A percentile compares a stretch with the other conserved stretches of the same genome.
These are phyloP conservation scores for Cantharis rufa DNA, from an alignment of 2,888 invertebrate genomes.

Conservation along the genomic window DNA sequence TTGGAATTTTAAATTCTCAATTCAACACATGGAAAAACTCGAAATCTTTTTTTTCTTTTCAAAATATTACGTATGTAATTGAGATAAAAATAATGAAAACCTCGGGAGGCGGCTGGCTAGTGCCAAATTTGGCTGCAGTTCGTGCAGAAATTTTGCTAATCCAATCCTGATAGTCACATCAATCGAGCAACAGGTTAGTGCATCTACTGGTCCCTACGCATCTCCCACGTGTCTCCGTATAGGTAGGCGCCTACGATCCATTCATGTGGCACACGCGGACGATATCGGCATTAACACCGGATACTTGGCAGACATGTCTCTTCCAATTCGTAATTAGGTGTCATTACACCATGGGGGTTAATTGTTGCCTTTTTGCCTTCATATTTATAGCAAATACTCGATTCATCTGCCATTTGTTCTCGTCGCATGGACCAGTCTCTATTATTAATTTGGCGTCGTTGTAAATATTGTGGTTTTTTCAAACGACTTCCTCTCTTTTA, in stretches of 20 bases:
- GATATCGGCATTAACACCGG: conserved; percentile 26
- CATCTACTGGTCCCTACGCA: conserved; percentile 31
- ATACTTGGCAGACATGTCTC: conserved; percentile 30
- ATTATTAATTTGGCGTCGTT: not conserved
- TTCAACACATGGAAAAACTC: no score
- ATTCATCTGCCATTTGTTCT: conserved; percentile 1
- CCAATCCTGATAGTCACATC: conserved; percentile 21
- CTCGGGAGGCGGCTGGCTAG: not conserved
- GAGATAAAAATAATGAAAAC: not conserved
- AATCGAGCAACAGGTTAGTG: conserved; percentile 31
- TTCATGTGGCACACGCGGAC: conserved; percentile 32
- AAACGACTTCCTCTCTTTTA: not conserved
- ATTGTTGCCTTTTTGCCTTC: conserved; percentile 22
- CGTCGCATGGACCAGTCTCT: not conserved
- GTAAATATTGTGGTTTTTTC: not conserved
- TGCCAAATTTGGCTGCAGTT: not conserved
- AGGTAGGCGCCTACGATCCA: conserved; percentile 28
- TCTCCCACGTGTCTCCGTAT: conserved; percentile 26
- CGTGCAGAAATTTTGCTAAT: conserved; percentile 10
- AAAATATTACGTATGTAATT: no score
- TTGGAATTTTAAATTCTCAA: no score
- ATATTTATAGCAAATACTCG: conserved; percentile 10
- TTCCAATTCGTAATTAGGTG: conserved; percentile 31
- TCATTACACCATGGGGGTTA: conserved; percentile 30
- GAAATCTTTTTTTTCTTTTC: no score